Evolutionary conservation across 2,797 vertebrate species (phyloP).

Genomic region (Eleutherodactylus coqui): DNA sequence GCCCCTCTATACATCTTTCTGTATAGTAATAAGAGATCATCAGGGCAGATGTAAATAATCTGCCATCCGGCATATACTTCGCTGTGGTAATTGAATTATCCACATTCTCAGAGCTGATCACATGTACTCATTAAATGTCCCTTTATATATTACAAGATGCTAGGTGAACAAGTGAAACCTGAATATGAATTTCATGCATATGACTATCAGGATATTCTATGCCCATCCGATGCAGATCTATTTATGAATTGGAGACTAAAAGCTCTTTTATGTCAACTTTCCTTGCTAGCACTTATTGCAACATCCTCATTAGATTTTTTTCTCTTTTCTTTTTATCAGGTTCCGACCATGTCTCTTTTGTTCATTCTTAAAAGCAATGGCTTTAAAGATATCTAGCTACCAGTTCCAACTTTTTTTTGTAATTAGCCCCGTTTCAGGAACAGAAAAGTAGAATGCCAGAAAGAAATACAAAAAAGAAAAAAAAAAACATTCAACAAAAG

Average conservation of each 20-base stretch:
- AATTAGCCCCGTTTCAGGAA: constrained; percentile 84
- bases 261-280: constrained; percentile 83
- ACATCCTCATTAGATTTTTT: constrained; percentile 84
- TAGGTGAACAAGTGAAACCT: neutral
- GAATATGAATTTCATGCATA: constrained; percentile 14
- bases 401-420: constrained; percentile 80
- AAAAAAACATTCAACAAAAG: constrained; percentile 77
- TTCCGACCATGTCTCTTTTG: constrained; percentile 80
- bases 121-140: constrained; percentile 19
- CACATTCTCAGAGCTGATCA: neutral
- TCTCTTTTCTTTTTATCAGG: constrained; percentile 77
- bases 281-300: constrained; percentile 82
- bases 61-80: neutral
- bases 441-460: constrained; percentile 80
- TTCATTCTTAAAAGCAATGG: constrained; percentile 81
- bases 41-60: neutral
- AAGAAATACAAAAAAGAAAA: constrained; percentile 72
- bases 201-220: constrained; percentile 79
- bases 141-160: constrained; percentile 7
- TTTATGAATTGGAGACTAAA: constrained; percentile 84
- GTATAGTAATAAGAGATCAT: neutral
- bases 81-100: neutral
- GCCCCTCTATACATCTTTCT: neutral
- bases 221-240: constrained; percentile 81
- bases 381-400: constrained; percentile 82